Conservation (phyloP, 2,113 vertebrate genomes). For the Hemichromis elongatus region DNA sequence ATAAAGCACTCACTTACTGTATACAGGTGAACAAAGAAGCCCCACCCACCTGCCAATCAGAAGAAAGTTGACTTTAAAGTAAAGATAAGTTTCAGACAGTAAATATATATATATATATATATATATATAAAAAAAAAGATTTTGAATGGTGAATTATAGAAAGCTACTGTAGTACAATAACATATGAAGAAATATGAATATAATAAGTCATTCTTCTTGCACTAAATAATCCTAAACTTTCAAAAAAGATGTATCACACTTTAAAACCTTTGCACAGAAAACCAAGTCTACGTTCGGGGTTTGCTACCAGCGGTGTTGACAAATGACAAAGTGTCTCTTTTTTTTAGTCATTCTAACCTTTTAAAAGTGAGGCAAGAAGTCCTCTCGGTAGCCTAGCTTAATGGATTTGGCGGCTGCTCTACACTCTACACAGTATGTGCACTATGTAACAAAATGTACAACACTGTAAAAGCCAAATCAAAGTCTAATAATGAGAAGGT, state of each 20-base stretch:
- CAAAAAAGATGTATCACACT: neutral
- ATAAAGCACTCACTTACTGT: neutral
- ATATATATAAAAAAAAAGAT: neutral
- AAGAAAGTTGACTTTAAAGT: neutral
- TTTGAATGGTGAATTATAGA: neutral
- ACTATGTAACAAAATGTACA: constrained; percentile 17
- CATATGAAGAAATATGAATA: neutral
- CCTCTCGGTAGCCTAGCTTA: neutral
- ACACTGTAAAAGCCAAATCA: constrained; percentile 49
- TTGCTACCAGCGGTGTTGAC: neutral
- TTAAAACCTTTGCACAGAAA: neutral
- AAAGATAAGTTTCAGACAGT: neutral
- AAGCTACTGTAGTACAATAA: neutral
- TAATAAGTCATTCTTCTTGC: neutral
- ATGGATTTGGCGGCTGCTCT: constrained; percentile 28
- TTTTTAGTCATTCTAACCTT: neutral
- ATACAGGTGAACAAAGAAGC: neutral
- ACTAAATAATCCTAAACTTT: neutral
- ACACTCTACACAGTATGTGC: constrained; percentile 7
- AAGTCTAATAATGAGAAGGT: constrained; percentile 46
- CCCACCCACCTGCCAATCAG: neutral
- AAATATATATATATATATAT: too few relatives aligned
- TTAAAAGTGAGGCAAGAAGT: neutral
- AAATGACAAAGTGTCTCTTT: neutral
- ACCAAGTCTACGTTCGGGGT: neutral